These are phyloP conservation scores for Eupithecia abbreviata DNA, from an alignment of 2,888 invertebrate species.

Conservation along the genomic window DNA sequence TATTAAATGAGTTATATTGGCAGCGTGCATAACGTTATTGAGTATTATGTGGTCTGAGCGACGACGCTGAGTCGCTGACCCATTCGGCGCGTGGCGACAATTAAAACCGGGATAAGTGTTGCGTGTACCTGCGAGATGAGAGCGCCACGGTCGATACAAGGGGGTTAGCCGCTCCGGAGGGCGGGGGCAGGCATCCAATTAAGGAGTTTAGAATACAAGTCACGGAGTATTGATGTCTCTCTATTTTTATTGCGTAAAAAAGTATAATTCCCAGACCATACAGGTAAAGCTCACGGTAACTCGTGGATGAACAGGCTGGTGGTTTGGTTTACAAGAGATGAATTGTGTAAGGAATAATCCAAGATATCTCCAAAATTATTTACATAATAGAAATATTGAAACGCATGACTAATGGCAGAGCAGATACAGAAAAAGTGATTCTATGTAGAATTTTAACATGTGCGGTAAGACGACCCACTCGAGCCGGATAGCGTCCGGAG, in stretches of 20 bases:
- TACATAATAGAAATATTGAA: neutral
- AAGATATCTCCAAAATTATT: neutral
- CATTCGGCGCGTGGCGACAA: slow-evolving; percentile 82
- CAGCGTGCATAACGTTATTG: slow-evolving; percentile 41
- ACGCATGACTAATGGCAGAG: neutral
- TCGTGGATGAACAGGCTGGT: slow-evolving; percentile 41
- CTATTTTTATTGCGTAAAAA: slow-evolving; percentile 58
- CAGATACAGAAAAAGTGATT: slow-evolving; percentile 6
- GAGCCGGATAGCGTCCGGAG: slow-evolving; percentile 61
- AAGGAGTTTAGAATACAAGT: slow-evolving; percentile 80
- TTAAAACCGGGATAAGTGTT: slow-evolving; percentile 83
- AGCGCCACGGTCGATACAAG: slow-evolving; percentile 80
- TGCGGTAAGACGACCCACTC: slow-evolving; percentile 65
- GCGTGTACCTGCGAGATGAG: slow-evolving; percentile 82
- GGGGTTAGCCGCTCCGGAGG: slow-evolving; percentile 56
- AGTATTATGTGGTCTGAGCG: slow-evolving; percentile 24
- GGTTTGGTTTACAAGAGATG: neutral
- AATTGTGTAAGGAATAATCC: neutral
- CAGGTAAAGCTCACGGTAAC: slow-evolving; percentile 34
- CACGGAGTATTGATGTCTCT: slow-evolving; percentile 74
- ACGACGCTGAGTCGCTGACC: slow-evolving; percentile 52
- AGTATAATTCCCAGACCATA: slow-evolving; percentile 43
- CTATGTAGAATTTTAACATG: slow-evolving; percentile 55
- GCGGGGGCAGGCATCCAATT: slow-evolving; percentile 68
- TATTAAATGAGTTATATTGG: slow-evolving; percentile 40